Base-by-base conservation (phyloP, 2,888 invertebrate species). In the Phyllotreta striolata region DNA sequence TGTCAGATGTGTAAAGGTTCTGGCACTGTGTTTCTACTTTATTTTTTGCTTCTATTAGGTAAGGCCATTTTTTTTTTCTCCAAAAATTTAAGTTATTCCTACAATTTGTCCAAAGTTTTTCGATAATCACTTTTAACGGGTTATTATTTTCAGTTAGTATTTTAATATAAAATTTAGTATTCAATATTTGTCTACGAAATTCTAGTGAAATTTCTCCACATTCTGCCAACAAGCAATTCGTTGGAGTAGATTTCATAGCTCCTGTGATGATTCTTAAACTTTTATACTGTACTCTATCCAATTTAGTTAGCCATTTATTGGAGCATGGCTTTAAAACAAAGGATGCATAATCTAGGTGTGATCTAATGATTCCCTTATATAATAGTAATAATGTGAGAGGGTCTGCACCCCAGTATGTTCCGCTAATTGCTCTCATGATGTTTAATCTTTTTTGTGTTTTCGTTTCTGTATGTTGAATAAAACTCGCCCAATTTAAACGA, bases 361-460 rank as follows among this genome's bases (percentile, higher is more conserved):
- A 34, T 24, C 52, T 46, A 4, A 64, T 34, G 1, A 61, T 37
- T 9, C 59, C 64, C 8, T 64, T 64, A 35, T 57, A 64, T 1
- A 61, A 39, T 14, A 66, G 10, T 3, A 24, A 4, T 24, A 24
- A 24, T 10, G 57, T 64, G 2, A 7, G 0, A 0, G 57, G 64
- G 10, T 66, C 62, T 3, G 62, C 58, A 8, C 66, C 62, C 62
- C 62, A 62, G 47, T 55, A 46, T 6, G 41, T 40, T 2, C 58
- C 43, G 14, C 55, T 47, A 1, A 62, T 9, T 6, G 58, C 34
- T 39, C 47, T 61, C 47, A 66, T 55, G 8, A 64, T 49, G 9
- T 66, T 64, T 1, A 62, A 41, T 12, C 64, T 55, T 24, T 59
- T 60, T 44, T 37, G 44, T 1, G 55, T 35, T 51, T 63, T 66